Evolutionary conservation across 1,140 invertebrate species (phyloP).

Genomic region (Leucophenga varia): DNA sequence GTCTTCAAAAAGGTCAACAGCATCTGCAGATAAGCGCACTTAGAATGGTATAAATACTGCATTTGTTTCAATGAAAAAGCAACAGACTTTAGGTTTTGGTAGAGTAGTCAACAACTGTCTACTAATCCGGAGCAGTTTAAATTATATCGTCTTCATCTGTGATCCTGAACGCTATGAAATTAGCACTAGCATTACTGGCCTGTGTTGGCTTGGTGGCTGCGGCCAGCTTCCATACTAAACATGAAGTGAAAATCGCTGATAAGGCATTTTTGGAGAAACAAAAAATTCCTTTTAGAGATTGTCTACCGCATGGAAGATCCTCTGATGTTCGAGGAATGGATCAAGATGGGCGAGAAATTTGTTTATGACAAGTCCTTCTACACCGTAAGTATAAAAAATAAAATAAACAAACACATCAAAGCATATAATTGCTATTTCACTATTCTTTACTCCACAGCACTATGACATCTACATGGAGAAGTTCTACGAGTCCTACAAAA

Average conservation of each 20-base stretch:
- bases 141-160: slow-evolving; percentile 4
- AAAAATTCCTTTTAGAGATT: slow-evolving; percentile 44
- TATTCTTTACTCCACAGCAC: slow-evolving; percentile 20
- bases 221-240: slow-evolving; percentile 27
- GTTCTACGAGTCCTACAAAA: slow-evolving; percentile 43
- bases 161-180: slow-evolving; percentile 34
- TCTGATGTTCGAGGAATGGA: slow-evolving; percentile 35
- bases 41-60: slow-evolving; percentile 36
- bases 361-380: slow-evolving; percentile 24
- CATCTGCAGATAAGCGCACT: no score
- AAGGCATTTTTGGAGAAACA: slow-evolving; percentile 33
- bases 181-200: slow-evolving; percentile 42
- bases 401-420: no score
- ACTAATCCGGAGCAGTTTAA: slow-evolving; percentile 46
- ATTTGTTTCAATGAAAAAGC: background rate
- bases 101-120: slow-evolving; percentile 23
- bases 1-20: no score
- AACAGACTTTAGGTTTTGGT: slow-evolving; percentile 55
- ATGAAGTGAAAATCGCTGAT: slow-evolving; percentile 38
- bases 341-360: slow-evolving; percentile 29
- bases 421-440: background rate
- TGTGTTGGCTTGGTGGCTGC: slow-evolving; percentile 40
- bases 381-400: slow-evolving; percentile 38
- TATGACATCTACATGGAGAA: slow-evolving; percentile 41
- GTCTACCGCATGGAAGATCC: slow-evolving; percentile 41